Conservation (phyloP, 2,888 invertebrate species). For the Exocentrus adspersus region DNA sequence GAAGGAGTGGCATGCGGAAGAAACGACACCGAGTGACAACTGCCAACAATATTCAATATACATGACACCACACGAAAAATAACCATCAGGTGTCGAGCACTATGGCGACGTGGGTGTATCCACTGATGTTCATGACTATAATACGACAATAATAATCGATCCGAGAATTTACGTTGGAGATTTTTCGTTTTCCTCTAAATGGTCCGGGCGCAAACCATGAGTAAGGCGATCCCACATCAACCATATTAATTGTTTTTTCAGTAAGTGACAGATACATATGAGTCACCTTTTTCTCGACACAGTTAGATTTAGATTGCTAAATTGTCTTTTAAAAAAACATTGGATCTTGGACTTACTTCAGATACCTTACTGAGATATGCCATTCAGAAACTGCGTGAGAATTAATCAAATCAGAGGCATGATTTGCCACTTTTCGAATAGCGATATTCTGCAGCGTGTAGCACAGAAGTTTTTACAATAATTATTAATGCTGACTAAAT, state of each 20-base stretch:
- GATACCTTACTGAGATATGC: too few relatives aligned
- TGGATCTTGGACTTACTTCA: too few relatives aligned
- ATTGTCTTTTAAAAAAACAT: too few relatives aligned
- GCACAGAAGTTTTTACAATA: background rate
- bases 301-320: too few relatives aligned
- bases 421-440: background rate
- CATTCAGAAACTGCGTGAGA: too few relatives aligned
- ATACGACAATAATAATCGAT: slow-evolving; percentile 23
- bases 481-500: slow-evolving; percentile 2
- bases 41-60: slow-evolving; percentile 24
- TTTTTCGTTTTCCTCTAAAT: slow-evolving; percentile 25
- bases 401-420: background rate
- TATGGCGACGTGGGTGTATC: slow-evolving; percentile 9
- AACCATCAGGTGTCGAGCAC: slow-evolving; percentile 26
- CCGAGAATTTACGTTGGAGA: slow-evolving; percentile 22
- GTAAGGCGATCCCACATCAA: background rate
- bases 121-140: slow-evolving; percentile 19
- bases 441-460: background rate
- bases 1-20: slow-evolving; percentile 33
- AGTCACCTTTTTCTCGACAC: background rate
- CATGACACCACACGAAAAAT: slow-evolving; percentile 22
- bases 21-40: slow-evolving; percentile 30
- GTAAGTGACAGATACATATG: too few relatives aligned
- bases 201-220: slow-evolving; percentile 1
- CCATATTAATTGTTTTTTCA: background rate